Evolutionary conservation across 30 jellyfish, hydroid and myxozoan species (phyloP).

Genomic region (Nemopilema nomurai): DNA sequence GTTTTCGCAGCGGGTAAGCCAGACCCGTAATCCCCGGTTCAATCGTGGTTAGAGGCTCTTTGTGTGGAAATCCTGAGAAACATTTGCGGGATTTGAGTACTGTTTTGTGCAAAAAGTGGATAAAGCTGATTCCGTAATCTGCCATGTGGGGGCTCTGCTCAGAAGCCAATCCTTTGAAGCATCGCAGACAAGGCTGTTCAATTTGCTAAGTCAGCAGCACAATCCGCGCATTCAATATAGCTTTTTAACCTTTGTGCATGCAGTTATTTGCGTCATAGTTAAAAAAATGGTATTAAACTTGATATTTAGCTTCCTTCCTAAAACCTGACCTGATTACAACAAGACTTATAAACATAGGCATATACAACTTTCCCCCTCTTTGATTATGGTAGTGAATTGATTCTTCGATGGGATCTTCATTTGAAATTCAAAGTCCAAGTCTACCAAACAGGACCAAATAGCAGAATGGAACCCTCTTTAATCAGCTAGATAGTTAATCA

Average conservation of each 20-base stretch:
- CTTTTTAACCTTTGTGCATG: not conserved
- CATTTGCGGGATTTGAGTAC: conserved; percentile 60
- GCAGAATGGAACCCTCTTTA: no score
- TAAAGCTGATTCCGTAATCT: conserved; percentile 35
- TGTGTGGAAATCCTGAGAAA: conserved; percentile 39
- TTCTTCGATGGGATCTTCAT: no score
- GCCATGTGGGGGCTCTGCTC: conserved; percentile 69
- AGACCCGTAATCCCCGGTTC: conserved; percentile 35
- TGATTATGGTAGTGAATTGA: no score
- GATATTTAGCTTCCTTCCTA: no score
- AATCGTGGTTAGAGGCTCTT: conserved; percentile 52
- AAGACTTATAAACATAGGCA: no score
- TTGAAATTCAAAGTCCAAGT: no score
- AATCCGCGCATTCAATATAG: not conserved
- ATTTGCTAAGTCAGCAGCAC: not conserved
- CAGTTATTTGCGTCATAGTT: no score
- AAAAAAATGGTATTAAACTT: no score
- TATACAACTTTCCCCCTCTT: no score
- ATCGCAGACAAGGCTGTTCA: not conserved
- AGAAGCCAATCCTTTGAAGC: conserved; percentile 3
- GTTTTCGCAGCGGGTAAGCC: conserved; percentile 52
- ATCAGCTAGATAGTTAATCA: no score
- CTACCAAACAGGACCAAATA: no score
- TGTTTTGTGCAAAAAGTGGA: conserved; percentile 38
- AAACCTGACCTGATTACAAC: no score